Evolutionary conservation across 2,113 vertebrate species (phyloP).

Genomic region (Notothenia coriiceps): DNA sequence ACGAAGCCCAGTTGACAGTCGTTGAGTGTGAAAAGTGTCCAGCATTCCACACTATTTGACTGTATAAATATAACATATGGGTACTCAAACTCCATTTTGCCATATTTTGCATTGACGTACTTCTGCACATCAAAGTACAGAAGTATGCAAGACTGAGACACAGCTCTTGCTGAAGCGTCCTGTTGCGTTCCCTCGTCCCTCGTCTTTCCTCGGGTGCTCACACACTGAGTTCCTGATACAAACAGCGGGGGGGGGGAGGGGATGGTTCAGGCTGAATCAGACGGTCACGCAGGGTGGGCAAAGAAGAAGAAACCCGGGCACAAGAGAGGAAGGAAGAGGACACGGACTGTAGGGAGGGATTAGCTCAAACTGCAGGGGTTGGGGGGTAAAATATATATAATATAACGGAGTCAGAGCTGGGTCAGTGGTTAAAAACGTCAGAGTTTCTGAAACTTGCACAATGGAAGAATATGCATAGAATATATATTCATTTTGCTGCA

Average conservation of each 20-base stretch:
- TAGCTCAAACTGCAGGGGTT: constrained; percentile 43
- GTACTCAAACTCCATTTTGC: no score
- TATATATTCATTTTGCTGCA: not conserved
- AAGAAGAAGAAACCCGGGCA: constrained; percentile 18
- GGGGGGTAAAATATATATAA: constrained; percentile 29
- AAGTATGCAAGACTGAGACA: no score
- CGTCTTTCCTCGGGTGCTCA: constrained; percentile 37
- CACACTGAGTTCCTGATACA: constrained; percentile 59
- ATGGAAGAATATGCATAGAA: constrained; percentile 2
- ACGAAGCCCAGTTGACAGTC: no score
- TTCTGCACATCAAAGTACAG: no score
- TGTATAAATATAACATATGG: no score
- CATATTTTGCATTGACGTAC: no score
- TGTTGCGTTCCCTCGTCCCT: constrained; percentile 26
- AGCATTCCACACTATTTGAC: no score
- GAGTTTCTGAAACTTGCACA: constrained; percentile 17
- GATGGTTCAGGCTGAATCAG: constrained; percentile 64
- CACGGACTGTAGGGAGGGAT: constrained; percentile 56
- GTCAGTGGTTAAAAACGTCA: constrained; percentile 55
- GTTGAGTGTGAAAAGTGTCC: no score
- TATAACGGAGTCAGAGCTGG: constrained; percentile 42
- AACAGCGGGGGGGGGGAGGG: constrained; percentile 24
- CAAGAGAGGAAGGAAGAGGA: constrained; percentile 35
- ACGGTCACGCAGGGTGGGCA: constrained; percentile 52
- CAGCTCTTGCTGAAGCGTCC: constrained; percentile 59